A percentile compares a stretch with the other conserved stretches of the same genome.
Evolutionary conservation across 2,797 vertebrate species (phyloP).

Genomic region (Tachyglossus aculeatus): DNA sequence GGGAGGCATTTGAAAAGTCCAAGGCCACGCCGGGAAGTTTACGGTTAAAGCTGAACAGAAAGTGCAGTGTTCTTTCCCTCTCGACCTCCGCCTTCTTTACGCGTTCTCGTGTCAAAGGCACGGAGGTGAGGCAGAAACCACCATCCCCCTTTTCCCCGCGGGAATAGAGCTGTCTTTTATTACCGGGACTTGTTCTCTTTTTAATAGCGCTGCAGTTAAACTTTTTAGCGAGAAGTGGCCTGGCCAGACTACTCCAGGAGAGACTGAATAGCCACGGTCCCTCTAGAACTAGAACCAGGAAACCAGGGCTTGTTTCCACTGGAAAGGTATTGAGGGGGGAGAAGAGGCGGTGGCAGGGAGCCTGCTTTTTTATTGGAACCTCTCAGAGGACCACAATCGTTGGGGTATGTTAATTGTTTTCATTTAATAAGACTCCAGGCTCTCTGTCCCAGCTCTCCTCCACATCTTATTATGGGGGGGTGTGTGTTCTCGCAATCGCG

Average conservation of each 20-base stretch:
- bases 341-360: no score
- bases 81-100: conserved; percentile 52
- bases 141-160: conserved; percentile 51
- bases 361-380: conserved; percentile 55
- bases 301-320: no score
- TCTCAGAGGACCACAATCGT: conserved; percentile 54
- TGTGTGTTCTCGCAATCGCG: no score
- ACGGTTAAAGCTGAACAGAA: conserved; percentile 66
- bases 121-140: conserved; percentile 48
- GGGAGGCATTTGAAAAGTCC: conserved; percentile 59
- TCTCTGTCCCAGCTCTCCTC: conserved; percentile 31
- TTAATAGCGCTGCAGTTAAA: conserved; percentile 70
- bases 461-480: conserved; percentile 23
- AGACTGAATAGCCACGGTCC: conserved; percentile 57
- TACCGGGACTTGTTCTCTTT: conserved; percentile 66
- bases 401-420: conserved; percentile 52
- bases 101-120: conserved; percentile 57
- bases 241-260: conserved; percentile 59
- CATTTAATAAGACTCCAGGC: conserved; percentile 50
- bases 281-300: conserved; percentile 53
- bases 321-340: no score
- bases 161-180: conserved; percentile 66
- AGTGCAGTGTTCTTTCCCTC: conserved; percentile 64
- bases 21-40: conserved; percentile 58
- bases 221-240: conserved; percentile 58